These are phyloP conservation scores for Phasianus colchicus DNA, from an alignment of 2,113 vertebrate species.

Conservation along the genomic window DNA sequence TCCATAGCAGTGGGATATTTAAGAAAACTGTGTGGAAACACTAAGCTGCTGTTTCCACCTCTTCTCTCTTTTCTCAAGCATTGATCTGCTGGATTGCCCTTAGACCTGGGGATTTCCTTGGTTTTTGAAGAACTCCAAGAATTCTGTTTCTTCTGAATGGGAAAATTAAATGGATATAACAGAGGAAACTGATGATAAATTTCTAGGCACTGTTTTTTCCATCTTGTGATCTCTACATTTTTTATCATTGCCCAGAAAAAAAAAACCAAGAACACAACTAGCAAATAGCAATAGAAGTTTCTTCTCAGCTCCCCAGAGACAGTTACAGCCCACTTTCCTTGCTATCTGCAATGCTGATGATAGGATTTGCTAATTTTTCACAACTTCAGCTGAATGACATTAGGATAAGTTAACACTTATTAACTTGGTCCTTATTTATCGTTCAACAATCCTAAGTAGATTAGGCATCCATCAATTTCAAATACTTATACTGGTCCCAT, in stretches of 20 bases:
- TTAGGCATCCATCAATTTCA: neutral
- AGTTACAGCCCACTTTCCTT: neutral
- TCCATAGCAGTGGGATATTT: neutral
- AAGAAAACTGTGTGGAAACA: neutral
- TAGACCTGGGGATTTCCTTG: neutral
- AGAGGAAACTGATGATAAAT: neutral
- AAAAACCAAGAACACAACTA: neutral
- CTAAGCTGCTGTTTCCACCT: neutral
- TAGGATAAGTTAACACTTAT: neutral
- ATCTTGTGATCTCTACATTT: neutral
- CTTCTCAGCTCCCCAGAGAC: neutral
- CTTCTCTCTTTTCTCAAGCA: neutral
- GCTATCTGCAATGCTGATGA: neutral
- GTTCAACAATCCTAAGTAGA: neutral
- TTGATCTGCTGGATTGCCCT: neutral
- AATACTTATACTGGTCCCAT: neutral
- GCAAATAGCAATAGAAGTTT: neutral
- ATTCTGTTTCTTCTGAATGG: neutral
- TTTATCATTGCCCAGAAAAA: neutral
- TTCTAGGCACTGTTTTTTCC: neutral
- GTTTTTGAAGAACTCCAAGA: neutral
- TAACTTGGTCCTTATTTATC: neutral
- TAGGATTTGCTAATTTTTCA: neutral
- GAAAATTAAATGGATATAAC: neutral
- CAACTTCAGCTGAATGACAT: neutral